Conservation (phyloP, 2,797 vertebrate species). For the Heterohyrax brucei region DNA sequence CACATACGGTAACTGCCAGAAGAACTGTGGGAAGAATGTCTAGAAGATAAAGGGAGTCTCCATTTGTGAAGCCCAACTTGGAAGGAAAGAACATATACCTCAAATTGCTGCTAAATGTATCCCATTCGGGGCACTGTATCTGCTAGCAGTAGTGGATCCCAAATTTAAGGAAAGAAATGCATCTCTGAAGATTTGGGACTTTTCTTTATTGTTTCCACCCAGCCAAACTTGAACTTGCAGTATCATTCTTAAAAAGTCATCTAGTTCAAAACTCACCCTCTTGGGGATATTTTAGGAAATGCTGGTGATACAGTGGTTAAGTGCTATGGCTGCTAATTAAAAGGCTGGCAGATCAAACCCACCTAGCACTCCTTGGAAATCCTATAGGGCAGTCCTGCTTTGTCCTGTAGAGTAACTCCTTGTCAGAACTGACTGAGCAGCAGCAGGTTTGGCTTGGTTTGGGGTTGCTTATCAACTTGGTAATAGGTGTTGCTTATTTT, state of each 20-base stretch:
- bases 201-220: background rate
- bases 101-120: background rate
- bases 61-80: background rate
- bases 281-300: constrained; percentile 33
- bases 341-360: no score
- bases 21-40: no score
- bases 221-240: background rate
- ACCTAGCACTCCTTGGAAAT: no score
- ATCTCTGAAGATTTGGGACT: background rate
- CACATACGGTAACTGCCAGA: fast-evolving
- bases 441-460: no score
- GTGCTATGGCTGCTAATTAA: no score
- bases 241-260: background rate
- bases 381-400: no score
- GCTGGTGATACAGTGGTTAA: no score
- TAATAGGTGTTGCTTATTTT: constrained; percentile 18
- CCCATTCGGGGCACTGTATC: background rate
- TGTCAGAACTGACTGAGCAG: no score
- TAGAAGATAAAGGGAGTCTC: background rate
- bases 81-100: background rate
- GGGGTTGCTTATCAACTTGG: background rate
- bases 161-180: background rate
- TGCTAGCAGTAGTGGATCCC: background rate
- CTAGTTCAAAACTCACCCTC: background rate
- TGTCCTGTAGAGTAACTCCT: no score